phyloP scores from a whole-genome alignment of 2,797 vertebrate genomes.

The Tragelaphus oryx region DNA sequence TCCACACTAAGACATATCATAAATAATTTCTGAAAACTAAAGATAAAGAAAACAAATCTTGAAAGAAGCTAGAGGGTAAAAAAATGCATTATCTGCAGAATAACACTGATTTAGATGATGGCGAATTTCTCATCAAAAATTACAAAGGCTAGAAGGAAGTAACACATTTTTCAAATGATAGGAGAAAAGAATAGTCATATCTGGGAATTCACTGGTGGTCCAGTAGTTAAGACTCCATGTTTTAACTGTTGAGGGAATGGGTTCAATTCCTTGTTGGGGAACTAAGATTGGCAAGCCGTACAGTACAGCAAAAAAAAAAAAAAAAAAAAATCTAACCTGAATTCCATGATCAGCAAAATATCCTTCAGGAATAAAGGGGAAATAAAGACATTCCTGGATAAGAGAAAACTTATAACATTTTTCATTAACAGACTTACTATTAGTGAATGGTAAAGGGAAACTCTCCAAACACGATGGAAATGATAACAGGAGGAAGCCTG shows the following conservation, averaged over 20 bases:
- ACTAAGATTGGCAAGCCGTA: neutral
- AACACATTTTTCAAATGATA: slow-evolving; percentile 34
- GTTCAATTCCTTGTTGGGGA: neutral
- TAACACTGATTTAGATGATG: slow-evolving; percentile 39
- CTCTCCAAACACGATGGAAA: slow-evolving; percentile 36
- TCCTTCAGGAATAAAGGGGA: slow-evolving; percentile 32
- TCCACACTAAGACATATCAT: neutral
- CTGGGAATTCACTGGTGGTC: neutral
- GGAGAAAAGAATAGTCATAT: slow-evolving; percentile 50
- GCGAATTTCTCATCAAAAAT: slow-evolving; percentile 40
- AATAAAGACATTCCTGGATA: slow-evolving; percentile 51
- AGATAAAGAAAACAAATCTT: slow-evolving; percentile 21
- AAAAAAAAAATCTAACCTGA: slow-evolving; percentile 33
- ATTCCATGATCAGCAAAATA: slow-evolving; percentile 32
- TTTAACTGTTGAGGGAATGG: neutral
- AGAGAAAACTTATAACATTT: slow-evolving; percentile 45
- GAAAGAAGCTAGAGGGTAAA: slow-evolving; percentile 41
- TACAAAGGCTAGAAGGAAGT: slow-evolving; percentile 35
- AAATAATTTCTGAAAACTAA: slow-evolving; percentile 52
- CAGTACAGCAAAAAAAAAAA: neutral
- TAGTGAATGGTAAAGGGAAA: slow-evolving; percentile 31
- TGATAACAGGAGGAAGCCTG: neutral
- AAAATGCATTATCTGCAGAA: neutral
- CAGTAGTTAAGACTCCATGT: neutral
- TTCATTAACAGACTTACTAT: slow-evolving; percentile 1